A percentile compares a stretch with the other conserved stretches of the same genome.
Conservation (phyloP, 1,140 invertebrate genomes). For the Zaprionus ornatus region DNA sequence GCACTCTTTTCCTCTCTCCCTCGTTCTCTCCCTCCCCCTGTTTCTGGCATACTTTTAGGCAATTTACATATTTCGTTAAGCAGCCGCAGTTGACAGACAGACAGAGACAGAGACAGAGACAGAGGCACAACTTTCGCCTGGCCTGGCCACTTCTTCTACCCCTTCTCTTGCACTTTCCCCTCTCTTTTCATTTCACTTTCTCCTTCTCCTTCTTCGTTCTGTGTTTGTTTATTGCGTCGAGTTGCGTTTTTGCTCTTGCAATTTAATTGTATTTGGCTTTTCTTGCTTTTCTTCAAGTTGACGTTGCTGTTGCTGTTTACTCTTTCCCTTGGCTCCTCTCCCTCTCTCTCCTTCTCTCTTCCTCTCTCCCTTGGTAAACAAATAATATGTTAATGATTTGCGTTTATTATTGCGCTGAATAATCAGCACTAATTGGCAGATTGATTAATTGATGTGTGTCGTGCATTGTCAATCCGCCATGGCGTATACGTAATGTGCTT, state of each 20-base stretch:
- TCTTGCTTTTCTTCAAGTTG: not conserved
- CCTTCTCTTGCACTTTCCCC: not conserved
- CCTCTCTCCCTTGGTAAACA: not conserved
- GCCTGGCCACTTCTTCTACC: not conserved
- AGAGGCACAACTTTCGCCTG: slow-evolving; percentile 4
- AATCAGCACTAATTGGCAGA: slow-evolving; percentile 44
- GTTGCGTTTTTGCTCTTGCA: slow-evolving; percentile 26
- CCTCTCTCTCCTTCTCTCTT: not conserved
- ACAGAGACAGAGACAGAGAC: not conserved
- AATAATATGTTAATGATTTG: slow-evolving; percentile 51
- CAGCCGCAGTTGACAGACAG: slow-evolving; percentile 41
- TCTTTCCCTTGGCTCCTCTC: not conserved
- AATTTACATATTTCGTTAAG: slow-evolving; percentile 81
- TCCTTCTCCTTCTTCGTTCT: not conserved
- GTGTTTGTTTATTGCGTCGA: slow-evolving; percentile 35
- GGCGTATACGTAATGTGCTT: slow-evolving; percentile 21
- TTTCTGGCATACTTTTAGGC: slow-evolving; percentile 68
- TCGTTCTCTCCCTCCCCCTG: slow-evolving; percentile 30
- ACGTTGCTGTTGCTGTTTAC: not conserved
- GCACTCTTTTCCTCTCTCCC: slow-evolving; percentile 33
- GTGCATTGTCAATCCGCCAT: not conserved
- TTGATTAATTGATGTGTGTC: slow-evolving; percentile 40
- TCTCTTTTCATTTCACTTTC: not conserved
- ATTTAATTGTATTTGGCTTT: slow-evolving; percentile 33
- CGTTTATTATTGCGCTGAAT: slow-evolving; percentile 24